Conservation (phyloP, 2,797 vertebrate species). For the Taenioides sp. region DNA sequence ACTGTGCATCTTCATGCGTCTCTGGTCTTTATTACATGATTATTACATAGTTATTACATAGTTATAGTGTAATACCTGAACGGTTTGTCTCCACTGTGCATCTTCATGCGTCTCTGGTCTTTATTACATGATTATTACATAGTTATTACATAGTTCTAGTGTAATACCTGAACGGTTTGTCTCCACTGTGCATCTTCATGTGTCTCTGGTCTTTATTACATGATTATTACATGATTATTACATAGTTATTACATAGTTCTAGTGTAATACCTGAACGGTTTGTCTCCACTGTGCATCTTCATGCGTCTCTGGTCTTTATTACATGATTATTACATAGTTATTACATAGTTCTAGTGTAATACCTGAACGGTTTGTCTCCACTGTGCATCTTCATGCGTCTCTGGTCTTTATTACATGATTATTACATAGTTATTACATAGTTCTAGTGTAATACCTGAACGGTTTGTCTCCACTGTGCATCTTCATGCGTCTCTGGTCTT, state of each 20-base stretch:
- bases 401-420: too few relatives aligned
- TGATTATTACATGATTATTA: too few relatives aligned
- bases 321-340: too few relatives aligned
- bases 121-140: background rate
- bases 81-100: background rate
- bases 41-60: too few relatives aligned
- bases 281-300: background rate
- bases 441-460: background rate
- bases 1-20: background rate
- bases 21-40: background rate
- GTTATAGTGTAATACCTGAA: background rate
- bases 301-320: too few relatives aligned
- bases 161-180: background rate
- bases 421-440: too few relatives aligned
- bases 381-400: background rate
- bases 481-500: background rate
- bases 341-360: too few relatives aligned
- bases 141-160: too few relatives aligned
- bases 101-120: background rate
- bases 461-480: background rate
- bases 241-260: too few relatives aligned
- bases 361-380: background rate
- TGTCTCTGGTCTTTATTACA: too few relatives aligned
- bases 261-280: background rate
- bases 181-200: background rate